Conservation (phyloP, 1,140 invertebrate genomes). For the Pteromalus puparum region DNA sequence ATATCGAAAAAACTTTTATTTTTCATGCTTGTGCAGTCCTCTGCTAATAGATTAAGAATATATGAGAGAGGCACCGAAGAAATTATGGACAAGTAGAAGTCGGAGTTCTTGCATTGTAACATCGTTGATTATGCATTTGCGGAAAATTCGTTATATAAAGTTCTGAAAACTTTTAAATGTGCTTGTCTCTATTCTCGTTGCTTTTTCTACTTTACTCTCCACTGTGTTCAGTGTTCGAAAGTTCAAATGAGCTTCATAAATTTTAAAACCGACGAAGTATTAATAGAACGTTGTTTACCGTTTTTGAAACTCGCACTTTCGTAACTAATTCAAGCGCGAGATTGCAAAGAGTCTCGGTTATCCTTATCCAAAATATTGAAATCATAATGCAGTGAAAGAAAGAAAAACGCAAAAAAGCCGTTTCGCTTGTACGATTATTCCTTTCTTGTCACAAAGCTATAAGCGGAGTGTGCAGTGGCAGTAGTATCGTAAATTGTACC, state of each 20-base stretch:
- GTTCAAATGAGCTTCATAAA: conserved; percentile 17
- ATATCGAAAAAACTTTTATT: no score
- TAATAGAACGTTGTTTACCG: background rate
- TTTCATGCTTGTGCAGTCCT: no score
- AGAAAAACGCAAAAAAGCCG: background rate
- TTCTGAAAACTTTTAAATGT: background rate
- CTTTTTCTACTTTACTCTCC: background rate
- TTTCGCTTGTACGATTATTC: conserved; percentile 11
- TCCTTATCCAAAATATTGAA: no score
- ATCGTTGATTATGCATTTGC: background rate
- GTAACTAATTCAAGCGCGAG: no score
- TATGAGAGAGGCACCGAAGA: background rate
- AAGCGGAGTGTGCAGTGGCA: background rate
- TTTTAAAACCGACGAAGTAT: background rate
- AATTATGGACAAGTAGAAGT: background rate
- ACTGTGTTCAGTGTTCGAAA: background rate
- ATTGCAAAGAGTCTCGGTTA: no score
- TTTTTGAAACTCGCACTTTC: no score
- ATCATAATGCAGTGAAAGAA: background rate
- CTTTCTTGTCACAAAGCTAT: conserved; percentile 10
- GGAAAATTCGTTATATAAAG: conserved; percentile 9
- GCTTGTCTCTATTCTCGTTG: background rate
- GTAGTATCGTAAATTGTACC: conserved; percentile 34
- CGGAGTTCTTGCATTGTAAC: background rate
- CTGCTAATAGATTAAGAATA: background rate